Base-by-base conservation (phyloP, 2,113 vertebrate species). In the Halichoerus grypus region DNA sequence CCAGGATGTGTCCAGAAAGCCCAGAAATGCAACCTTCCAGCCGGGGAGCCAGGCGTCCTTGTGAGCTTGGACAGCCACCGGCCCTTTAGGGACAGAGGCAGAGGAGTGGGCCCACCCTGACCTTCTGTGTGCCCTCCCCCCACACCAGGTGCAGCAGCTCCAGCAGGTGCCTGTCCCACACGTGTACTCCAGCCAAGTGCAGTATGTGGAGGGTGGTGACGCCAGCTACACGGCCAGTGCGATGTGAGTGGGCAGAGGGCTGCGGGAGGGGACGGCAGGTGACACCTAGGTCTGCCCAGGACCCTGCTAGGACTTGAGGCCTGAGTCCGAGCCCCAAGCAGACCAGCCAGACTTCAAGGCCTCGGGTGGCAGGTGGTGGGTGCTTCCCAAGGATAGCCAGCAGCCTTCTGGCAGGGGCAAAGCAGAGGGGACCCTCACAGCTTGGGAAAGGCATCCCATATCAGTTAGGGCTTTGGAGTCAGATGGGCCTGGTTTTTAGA, bases 131-230 rank as follows among this genome's bases (percentile, higher is more conserved):
- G 26, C 46, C 31, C 36, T 95, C 51, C 57, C 86, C 74, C 76
- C 12, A 4, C 1, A n/a, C 51, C 97, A 99, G 99, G 99, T 99
- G 84, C 99, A 99, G 97, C 99, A 99, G 98, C 99, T 99, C 42
- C 99, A 99, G 97, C 98, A 99, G 98, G 99, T 99, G 46, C 99
- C 99, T 0, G 99, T 99, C 61, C 99, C 99, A 89, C 99, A 99
- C 51, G 99, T 99, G 57, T 99, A 99, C 97, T 98, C 99, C 53
- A 99, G 98, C 95, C 99, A 99, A 97, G 99, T 99, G 94, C 99
- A 99, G 98, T 99, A 99, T 88, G 99, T 99, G 98, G 99, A 99
- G 49, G 99, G 99, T 15, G 98, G 99, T 57, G 99, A 99, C 3
- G 84, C 98, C 87, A 98, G 98, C 96, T 99, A 99, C 97, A 98